Base-by-base conservation (phyloP, 2,113 vertebrate species). In the Hirundichthys speculiger region DNA sequence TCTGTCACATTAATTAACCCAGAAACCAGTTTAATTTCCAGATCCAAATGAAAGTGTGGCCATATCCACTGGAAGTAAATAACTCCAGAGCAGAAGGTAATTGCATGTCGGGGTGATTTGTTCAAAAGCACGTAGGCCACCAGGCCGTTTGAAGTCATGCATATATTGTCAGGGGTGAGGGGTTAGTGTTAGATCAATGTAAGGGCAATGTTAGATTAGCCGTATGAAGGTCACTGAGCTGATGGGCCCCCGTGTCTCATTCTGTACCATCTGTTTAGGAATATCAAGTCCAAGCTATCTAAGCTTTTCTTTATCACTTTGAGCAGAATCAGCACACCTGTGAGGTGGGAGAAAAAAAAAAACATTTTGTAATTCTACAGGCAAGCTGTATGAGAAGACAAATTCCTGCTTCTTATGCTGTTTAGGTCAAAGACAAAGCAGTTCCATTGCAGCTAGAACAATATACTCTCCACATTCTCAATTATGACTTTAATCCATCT, bases 1-100 rank as follows among this genome's bases (percentile, higher is more conserved):
- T 90, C 90, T 75, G 82, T 91, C 90, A 90, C 80, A 89, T 84
- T 86, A 88, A 90, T 90, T 89, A 90, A 88, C 88, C 88, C 54
- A 61, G 86, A 91, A 86, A 85, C 75, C 71, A 22, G 43, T 84
- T 84, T 87, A 86, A 89, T 89, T 86, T 84, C 75, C 73, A 39
- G 70, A 65, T 80, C 59, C 53, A 43, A 85, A 87, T 80, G 80
- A 83, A 88, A 82, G 73, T 66, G 70, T 68, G 40, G 30, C 45
- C 42, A 59, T 43, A 74, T 87, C 80, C 74, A 81, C 63, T 48
- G 73, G 74, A 82, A 81, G 75, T 73, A 77, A 85, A 78, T 84
- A 78, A 83, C 76, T 82, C 60, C 40, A 13, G 80, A 77, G 80
- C 45, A 64, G 78, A 73, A 83, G 80, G 75, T 88, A 89, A 91